Evolutionary conservation across 2,797 vertebrate species (phyloP).

Genomic region (Diglossa cyanea): DNA sequence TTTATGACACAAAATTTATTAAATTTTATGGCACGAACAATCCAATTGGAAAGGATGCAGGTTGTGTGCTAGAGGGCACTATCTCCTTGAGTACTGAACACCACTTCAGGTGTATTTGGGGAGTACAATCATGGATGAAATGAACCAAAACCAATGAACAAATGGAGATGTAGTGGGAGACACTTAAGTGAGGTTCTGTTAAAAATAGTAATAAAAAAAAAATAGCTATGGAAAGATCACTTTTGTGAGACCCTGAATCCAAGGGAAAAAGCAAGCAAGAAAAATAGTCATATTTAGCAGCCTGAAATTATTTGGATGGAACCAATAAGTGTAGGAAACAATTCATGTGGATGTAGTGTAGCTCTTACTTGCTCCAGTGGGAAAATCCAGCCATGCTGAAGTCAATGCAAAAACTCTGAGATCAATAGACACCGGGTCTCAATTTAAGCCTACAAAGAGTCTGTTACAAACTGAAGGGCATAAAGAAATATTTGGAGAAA

Average conservation of each 20-base stretch:
- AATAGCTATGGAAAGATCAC: background rate
- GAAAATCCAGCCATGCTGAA: background rate
- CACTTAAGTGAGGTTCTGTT: background rate
- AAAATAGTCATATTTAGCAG: background rate
- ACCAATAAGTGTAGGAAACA: background rate
- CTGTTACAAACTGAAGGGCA: background rate
- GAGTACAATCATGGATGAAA: background rate
- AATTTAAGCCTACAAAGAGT: background rate
- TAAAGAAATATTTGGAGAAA: background rate
- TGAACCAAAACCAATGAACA: background rate
- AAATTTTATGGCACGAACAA: slow-evolving; percentile 20
- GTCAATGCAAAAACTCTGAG: background rate
- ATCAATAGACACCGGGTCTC: background rate
- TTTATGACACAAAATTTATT: slow-evolving; percentile 40
- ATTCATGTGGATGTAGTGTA: background rate
- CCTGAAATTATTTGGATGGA: background rate
- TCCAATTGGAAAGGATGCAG: background rate
- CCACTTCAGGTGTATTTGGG: slow-evolving; percentile 1
- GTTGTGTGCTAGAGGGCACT: slow-evolving; percentile 49
- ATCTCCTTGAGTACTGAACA: slow-evolving; percentile 35
- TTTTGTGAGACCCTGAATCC: background rate
- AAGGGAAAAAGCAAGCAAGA: background rate
- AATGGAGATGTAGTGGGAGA: background rate
- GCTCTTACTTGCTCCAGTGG: background rate
- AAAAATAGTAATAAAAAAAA: background rate